Percentiles rank a stretch among this genome's conserved stretches.
phyloP scores from a whole-genome alignment of 1,140 invertebrate species.

The Probaryconus sp. region DNA sequence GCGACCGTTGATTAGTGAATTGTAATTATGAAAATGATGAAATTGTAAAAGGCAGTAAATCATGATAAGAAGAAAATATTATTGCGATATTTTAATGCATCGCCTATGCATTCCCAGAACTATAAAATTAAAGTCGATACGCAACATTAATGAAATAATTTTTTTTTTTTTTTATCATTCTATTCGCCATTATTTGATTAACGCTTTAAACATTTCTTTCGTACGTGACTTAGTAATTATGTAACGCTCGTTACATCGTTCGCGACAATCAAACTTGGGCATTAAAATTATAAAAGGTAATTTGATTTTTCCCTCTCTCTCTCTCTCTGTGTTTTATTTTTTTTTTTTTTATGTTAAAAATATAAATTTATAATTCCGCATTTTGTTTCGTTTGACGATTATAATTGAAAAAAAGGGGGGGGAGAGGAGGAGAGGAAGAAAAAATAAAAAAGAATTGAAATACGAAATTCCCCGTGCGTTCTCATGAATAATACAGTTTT shows the following conservation, averaged over 20 bases:
- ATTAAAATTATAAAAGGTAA: too few relatives aligned
- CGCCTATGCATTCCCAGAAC: conserved; percentile 10
- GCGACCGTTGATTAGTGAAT: conserved; percentile 3
- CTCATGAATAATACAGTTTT: background rate
- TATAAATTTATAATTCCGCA: too few relatives aligned
- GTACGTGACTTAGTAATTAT: background rate
- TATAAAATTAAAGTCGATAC: conserved; percentile 5
- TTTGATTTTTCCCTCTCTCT: too few relatives aligned
- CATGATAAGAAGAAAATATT: background rate
- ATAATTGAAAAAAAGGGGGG: too few relatives aligned
- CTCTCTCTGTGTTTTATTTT: too few relatives aligned
- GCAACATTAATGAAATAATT: conserved; percentile 22
- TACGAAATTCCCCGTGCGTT: background rate
- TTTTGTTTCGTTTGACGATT: too few relatives aligned
- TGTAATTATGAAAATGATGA: conserved; percentile 7
- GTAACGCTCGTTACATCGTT: too few relatives aligned
- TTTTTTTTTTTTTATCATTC: too few relatives aligned
- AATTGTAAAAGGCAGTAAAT: conserved; percentile 4
- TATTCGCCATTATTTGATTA: conserved; percentile 11
- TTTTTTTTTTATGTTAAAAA: too few relatives aligned
- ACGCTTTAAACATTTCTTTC: conserved; percentile 8
- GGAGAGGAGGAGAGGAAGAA: too few relatives aligned
- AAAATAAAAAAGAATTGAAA: background rate
- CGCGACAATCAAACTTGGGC: too few relatives aligned
- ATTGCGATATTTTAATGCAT: background rate